These are phyloP conservation scores for Peucedramus taeniatus DNA, from an alignment of 2,113 vertebrate species.

Conservation along the genomic window DNA sequence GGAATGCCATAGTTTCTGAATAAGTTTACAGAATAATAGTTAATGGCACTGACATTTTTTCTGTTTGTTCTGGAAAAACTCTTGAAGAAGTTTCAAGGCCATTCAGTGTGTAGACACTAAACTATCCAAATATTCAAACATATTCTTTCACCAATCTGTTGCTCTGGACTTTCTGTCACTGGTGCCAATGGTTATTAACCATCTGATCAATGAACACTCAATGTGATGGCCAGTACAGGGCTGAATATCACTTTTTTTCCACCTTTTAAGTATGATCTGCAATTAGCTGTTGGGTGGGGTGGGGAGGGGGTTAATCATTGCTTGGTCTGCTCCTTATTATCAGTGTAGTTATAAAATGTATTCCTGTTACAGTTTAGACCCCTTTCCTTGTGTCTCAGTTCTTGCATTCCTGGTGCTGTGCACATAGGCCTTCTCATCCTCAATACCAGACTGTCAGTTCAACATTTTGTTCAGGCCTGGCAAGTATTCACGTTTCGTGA, in stretches of 20 bases:
- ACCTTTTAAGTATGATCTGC: background rate
- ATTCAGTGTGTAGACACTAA: background rate
- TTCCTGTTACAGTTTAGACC: background rate
- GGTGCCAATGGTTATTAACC: background rate
- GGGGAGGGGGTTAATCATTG: background rate
- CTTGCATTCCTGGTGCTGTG: background rate
- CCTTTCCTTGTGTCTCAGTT: background rate
- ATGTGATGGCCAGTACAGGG: background rate
- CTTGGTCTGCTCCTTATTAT: background rate
- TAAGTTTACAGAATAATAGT: background rate
- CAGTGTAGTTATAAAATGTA: background rate
- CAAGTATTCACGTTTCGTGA: background rate
- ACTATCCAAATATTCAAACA: background rate
- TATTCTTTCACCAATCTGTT: background rate
- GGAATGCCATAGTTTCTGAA: background rate
- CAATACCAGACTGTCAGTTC: background rate
- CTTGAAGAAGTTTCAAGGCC: background rate
- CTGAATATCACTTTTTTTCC: background rate
- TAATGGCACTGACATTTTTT: background rate
- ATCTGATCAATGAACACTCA: background rate
- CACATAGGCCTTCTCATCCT: background rate
- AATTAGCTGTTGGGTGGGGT: accelerated
- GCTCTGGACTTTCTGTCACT: background rate
- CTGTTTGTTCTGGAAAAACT: background rate
- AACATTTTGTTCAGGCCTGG: background rate